These are phyloP conservation scores for Aphidius colemani DNA, from an alignment of 2,888 invertebrate genomes.

Conservation along the genomic window DNA sequence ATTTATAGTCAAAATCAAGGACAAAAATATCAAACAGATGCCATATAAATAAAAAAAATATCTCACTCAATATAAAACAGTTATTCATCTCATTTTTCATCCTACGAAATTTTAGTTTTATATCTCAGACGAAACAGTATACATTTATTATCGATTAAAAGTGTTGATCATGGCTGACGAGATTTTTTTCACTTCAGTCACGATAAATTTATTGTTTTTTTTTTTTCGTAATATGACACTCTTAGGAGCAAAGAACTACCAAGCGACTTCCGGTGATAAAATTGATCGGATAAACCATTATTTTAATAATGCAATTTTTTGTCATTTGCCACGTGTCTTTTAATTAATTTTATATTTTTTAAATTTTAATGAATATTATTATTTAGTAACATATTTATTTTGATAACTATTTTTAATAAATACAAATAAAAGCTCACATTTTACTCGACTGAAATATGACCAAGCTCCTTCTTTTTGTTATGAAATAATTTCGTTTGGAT, in stretches of 20 bases:
- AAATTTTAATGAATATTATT: no score
- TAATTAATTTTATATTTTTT: no score
- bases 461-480: no score
- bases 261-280: slow-evolving; percentile 37
- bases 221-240: slow-evolving; percentile 33
- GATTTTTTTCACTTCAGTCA: slow-evolving; percentile 9
- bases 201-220: slow-evolving; percentile 23
- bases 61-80: slow-evolving; percentile 6
- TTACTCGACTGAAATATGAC: no score
- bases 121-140: slow-evolving; percentile 21
- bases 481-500: no score
- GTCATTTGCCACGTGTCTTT: no score
- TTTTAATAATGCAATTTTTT: neutral
- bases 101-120: neutral
- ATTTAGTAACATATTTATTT: no score
- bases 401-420: no score
- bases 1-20: no score
- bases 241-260: slow-evolving; percentile 27
- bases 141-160: neutral
- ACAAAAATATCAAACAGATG: slow-evolving; percentile 11
- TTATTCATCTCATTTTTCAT: slow-evolving; percentile 6
- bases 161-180: slow-evolving; percentile 20
- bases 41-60: slow-evolving; percentile 12
- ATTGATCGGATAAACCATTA: slow-evolving; percentile 34
- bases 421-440: no score